Base-by-base conservation (phyloP, 2,888 invertebrate species). In the Oligia strigilis region DNA sequence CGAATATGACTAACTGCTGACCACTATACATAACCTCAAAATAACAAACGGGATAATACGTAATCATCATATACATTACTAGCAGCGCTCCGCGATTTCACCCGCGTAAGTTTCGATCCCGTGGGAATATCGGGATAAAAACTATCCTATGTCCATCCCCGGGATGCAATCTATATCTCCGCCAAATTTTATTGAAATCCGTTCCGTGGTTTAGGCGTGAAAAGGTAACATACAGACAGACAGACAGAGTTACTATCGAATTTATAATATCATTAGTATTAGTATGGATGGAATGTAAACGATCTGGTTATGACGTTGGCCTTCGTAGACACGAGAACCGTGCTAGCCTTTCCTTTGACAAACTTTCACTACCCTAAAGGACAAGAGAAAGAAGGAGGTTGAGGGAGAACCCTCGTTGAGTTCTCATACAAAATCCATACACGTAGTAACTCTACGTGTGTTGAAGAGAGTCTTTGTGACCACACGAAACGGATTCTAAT, bases 401-500 rank as follows among this genome's bases (percentile, higher is more conserved):
- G n/a, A 29, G 19, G 36, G 6, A 9, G 19, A 17, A 46, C 46
- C 46, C 13, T 46, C 46, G 11, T 13, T 46, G 69, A 29, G 36
- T 11, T 17, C 9, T 36, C 19, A 43, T 52, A 66, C 9, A 65
- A 65, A 58, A 72, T 60, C 66, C 46, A 67, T 43, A 66, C 36
- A 36, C 36, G 36, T 36, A 5, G 19, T 46, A 19, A 58, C 52
- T 2, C 36, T 43, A 5, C 9, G 55, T 65, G 36, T 65, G 55
- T 73, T 5, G 11, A 67, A 60, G 19, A 8, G 52, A 55, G 52
- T 71, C 14, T 72, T 58, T 72, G 67, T 69, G 29, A 49, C 40
- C n/a, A 43, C 40, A 19, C 4, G 29, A 40, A 82, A 72, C 5
- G 19, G 36, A 58, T 69, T 60, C 49, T 77, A 72, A 70, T 70